Evolutionary conservation across 1,140 invertebrate species (phyloP), one percentile per base, ranked within the genome.

Genomic region (Vanessa tameamea): DNA sequence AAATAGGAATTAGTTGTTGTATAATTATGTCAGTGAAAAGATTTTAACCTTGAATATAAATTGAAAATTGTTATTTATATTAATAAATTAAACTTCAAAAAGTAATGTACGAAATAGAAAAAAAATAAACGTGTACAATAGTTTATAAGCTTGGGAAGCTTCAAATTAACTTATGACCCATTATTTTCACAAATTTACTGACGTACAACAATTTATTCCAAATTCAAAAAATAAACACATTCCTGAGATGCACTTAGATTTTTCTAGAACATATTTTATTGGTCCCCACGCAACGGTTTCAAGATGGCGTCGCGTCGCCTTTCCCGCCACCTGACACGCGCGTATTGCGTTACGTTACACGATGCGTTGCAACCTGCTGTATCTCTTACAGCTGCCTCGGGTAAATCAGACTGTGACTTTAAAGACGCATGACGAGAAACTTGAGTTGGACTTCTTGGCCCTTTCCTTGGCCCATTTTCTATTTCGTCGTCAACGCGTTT

Each of bases 351-450:
- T 23, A 65, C 47, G 47, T 65, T 65, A 65, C 16, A 65, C 64
- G 47, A 47, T 50, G 64, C 47, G 64, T 26, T 14, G 55, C 55
- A 59, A 59, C 55, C 55, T 59, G 47, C 55, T 59, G 47, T 65
- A 65, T 65, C 47, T 43, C 64, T 65, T 65, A 48, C 64, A 50
- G 6, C 37, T 43, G 47, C 64, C 51, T 65, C 47, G 64, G 64
- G 64, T 48, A 65, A 65, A 65, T 65, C 47, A 65, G 64, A 65
- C 64, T 65, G 64, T 65, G 64, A 64, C 61, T 64, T 64, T 15
- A 55, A 16, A 64, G 31, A 77, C 72, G 57, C 69, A 14, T 47
- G 61, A 64, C 63, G 71, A 79, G 53, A 57, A 59, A 59, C 55
- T 26, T 20, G 23, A 59, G 55, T 51, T 51, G 48, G n/a, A 4